These are phyloP conservation scores for Aproaerema taeniolella DNA, from an alignment of 2,888 invertebrate species.

Conservation along the genomic window DNA sequence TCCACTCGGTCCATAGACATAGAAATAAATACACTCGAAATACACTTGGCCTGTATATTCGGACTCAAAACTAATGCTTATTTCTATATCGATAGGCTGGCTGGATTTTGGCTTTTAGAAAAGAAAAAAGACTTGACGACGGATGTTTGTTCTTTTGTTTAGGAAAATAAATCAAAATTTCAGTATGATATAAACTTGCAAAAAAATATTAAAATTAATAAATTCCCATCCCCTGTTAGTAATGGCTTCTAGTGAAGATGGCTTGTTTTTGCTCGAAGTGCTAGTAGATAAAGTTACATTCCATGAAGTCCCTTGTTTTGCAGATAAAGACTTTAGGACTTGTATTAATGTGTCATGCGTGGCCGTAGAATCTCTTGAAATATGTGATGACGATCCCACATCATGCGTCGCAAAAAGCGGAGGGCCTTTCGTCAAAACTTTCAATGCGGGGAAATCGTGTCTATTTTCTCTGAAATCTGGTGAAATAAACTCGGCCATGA, in stretches of 20 bases:
- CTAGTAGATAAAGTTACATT: constrained; percentile 74
- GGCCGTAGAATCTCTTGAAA: constrained; percentile 76
- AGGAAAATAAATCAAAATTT: constrained; percentile 1
- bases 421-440: constrained; percentile 59
- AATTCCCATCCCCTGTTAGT: constrained; percentile 50
- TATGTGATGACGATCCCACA: constrained; percentile 79
- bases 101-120: too few relatives aligned
- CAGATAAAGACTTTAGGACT: constrained; percentile 70
- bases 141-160: constrained; percentile 3
- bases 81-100: too few relatives aligned
- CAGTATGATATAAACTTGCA: background rate
- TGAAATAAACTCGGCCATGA: constrained; percentile 70
- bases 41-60: too few relatives aligned
- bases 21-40: too few relatives aligned
- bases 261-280: constrained; percentile 80
- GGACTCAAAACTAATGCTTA: too few relatives aligned
- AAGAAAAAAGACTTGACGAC: too few relatives aligned
- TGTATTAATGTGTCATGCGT: constrained; percentile 80
- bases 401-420: constrained; percentile 49
- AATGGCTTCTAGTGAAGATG: constrained; percentile 57
- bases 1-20: too few relatives aligned
- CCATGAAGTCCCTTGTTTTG: constrained; percentile 56
- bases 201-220: constrained; percentile 17
- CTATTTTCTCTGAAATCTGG: constrained; percentile 79
- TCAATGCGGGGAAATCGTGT: constrained; percentile 82